Conservation (phyloP, 2,888 invertebrate species). For the Drosophila mayaguana region DNA sequence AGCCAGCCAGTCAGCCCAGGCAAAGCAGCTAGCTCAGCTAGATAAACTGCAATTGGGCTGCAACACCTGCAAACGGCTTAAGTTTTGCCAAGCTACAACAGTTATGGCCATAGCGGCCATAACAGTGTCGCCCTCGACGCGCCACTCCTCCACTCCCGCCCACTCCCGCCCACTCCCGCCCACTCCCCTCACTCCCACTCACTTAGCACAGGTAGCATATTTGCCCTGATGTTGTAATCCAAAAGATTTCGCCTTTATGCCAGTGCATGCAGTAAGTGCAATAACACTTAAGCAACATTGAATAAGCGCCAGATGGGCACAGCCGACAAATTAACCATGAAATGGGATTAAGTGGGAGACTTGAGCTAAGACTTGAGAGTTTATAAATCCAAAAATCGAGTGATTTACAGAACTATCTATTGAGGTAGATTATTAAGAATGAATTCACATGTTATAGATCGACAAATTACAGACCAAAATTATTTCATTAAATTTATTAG, state of each 20-base stretch:
- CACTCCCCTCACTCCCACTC: conserved; percentile 2
- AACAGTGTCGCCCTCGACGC: conserved; percentile 37
- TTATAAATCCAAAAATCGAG: not conserved
- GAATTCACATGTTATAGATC: too few species aligned
- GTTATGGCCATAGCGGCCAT: conserved; percentile 67
- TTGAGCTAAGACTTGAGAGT: not conserved
- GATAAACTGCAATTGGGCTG: conserved; percentile 79
- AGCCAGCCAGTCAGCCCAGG: not conserved
- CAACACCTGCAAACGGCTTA: conserved; percentile 78
- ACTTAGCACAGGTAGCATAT: conserved; percentile 44
- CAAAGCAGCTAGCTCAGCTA: conserved; percentile 40
- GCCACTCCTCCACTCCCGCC: not conserved
- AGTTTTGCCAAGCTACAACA: conserved; percentile 64
- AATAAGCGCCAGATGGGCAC: conserved; percentile 48
- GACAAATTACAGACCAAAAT: too few species aligned
- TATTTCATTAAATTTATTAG: too few species aligned
- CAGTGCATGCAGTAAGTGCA: conserved; percentile 68
- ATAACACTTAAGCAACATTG: conserved; percentile 77
- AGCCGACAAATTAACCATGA: conserved; percentile 57
- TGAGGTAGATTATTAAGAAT: too few species aligned
- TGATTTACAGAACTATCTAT: not conserved
- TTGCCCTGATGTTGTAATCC: conserved; percentile 72
- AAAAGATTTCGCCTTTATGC: conserved; percentile 72
- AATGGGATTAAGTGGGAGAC: not conserved
- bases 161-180: not conserved